Evolutionary conservation across 2,888 invertebrate genomes (phyloP), one percentile per base, ranked within the genome.

Genomic region (Nycteola revayana): DNA sequence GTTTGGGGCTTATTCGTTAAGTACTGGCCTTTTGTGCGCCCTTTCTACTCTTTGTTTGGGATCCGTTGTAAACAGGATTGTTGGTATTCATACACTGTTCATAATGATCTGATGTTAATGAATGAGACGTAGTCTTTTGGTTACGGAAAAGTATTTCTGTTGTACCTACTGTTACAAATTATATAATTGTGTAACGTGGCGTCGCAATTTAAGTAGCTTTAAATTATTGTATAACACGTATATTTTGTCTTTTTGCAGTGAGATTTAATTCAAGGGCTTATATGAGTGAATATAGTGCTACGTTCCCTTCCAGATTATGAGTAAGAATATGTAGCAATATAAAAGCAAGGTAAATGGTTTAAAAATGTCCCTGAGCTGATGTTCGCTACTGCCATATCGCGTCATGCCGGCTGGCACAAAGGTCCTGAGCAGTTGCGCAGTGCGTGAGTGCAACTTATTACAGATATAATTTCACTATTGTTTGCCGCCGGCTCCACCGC

Each of bases 371-470:
- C 42, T 54, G 45, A 40, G 36, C 22, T n/a, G n/a, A n/a, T n/a
- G n/a, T n/a, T n/a, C n/a, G n/a, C n/a, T 27, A 30, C 25, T 36
- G 27, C 21, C 38, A 39, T 40, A 33, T 17, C 36, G 38, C 42
- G 46, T 27, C 49, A 42, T 34, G 52, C 44, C 50, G 52, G 60
- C 44, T 39, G 44, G 49, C 51, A 60, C 60, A 61, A 62, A 60
- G 54, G 52, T 58, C 50, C 49, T 42, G 46, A 77, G 78, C 85
- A 86, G 87, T 86, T 86, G 85, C 51, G 58, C 42, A 47, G 78
- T 81, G 87, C 87, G 88, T 87, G 87, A 78, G 75, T 67, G 43
- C 66, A 62, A 78, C 78, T 86, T 87, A 88, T 88, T 88, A 88
- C 75, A 60, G 72, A 76, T 67, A 81, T 88, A 88, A 88, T 88